A percentile compares a stretch with the other conserved stretches of the same genome.
Evolutionary conservation across 2,888 invertebrate genomes (phyloP).

Genomic region (Drosophila helvetica): DNA sequence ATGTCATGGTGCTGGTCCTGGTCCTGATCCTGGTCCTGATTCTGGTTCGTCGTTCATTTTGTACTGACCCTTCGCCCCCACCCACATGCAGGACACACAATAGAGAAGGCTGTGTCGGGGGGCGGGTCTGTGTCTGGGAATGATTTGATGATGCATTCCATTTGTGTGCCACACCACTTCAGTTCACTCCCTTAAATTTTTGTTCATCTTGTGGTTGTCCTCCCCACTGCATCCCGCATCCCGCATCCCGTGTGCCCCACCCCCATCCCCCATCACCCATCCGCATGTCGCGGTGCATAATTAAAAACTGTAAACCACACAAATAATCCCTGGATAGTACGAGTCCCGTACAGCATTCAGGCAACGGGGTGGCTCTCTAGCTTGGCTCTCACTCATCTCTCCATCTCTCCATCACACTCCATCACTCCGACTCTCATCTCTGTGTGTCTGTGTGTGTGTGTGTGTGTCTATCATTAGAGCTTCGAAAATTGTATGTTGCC

Average conservation of each 20-base stretch:
- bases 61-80: background rate
- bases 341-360: constrained; percentile 8
- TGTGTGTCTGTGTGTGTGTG: constrained; percentile 2
- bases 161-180: constrained; percentile 63
- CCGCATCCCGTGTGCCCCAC: background rate
- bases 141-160: constrained; percentile 54
- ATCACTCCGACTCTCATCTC: constrained; percentile 1
- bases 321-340: constrained; percentile 78
- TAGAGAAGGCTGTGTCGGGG: constrained; percentile 2
- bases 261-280: background rate
- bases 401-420: no score
- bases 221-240: constrained; percentile 11
- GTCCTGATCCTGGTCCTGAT: background rate
- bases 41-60: background rate
- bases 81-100: constrained; percentile 11
- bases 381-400: constrained; percentile 33
- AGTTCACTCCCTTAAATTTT: constrained; percentile 66
- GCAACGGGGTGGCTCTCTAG: constrained; percentile 26
- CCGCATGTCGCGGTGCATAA: constrained; percentile 75
- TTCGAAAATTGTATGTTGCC: background rate
- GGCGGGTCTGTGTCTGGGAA: background rate
- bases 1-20: constrained; percentile 10
- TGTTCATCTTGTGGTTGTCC: constrained; percentile 41
- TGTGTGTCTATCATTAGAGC: constrained; percentile 8
- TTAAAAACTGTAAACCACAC: constrained; percentile 79